Percentiles rank a stretch among this genome's conserved stretches.
Evolutionary conservation across 1,140 invertebrate species (phyloP).

Genomic region (Lamellibrachia luymesi): DNA sequence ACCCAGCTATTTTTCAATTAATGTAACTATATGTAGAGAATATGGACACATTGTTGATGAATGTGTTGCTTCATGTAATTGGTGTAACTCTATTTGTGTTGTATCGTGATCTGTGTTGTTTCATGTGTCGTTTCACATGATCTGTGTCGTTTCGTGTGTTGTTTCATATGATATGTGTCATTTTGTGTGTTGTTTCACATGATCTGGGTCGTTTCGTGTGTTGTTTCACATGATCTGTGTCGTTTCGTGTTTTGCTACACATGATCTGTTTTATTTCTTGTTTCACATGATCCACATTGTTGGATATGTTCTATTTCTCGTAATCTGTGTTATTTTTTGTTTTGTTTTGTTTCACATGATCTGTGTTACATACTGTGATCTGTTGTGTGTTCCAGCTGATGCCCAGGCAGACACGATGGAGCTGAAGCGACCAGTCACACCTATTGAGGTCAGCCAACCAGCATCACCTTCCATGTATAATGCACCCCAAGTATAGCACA

Average conservation of each 20-base stretch:
- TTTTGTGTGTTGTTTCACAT: background rate
- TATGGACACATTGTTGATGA: no score
- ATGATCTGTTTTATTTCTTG: no score
- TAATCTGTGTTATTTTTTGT: no score
- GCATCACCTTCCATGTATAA: background rate
- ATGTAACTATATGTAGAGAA: no score
- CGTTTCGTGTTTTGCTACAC: no score
- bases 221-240: no score
- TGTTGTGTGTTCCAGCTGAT: background rate
- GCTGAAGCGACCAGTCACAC: conserved; percentile 48
- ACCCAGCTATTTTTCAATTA: no score
- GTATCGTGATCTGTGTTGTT: background rate
- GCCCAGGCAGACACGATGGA: conserved; percentile 31
- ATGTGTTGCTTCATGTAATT: no score
- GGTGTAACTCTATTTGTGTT: background rate
- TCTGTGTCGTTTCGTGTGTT: background rate
- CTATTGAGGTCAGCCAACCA: conserved; percentile 45
- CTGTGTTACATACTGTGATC: background rate
- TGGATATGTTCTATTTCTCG: no score
- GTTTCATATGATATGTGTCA: background rate
- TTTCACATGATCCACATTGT: no score
- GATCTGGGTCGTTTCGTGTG: background rate
- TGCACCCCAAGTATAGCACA: no score
- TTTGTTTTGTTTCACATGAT: no score
- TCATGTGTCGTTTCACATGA: background rate